Evolutionary conservation across 2,113 vertebrate species (phyloP).

Genomic region (Hydrochoerus hydrochaeris): DNA sequence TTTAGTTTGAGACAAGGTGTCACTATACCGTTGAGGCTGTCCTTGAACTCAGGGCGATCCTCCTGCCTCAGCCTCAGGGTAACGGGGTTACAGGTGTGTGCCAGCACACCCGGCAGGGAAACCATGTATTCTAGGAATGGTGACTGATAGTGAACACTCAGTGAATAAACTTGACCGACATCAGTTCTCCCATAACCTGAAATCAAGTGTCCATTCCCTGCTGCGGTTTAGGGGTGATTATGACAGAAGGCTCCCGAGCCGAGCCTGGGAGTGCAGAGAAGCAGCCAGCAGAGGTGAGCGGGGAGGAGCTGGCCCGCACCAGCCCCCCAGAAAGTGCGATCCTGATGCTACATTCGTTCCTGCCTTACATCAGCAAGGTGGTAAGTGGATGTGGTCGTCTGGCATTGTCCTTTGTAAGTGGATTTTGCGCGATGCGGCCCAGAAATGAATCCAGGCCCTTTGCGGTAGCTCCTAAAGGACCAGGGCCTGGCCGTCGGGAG

Average conservation of each 20-base stretch:
- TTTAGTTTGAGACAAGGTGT: neutral
- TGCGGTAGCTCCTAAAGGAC: neutral
- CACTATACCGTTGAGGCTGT: neutral
- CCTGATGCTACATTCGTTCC: slow-evolving; percentile 70
- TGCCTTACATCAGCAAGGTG: slow-evolving; percentile 79
- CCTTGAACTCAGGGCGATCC: neutral
- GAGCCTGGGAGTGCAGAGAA: slow-evolving; percentile 25
- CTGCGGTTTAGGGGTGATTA: slow-evolving; percentile 55
- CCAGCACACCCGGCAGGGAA: neutral
- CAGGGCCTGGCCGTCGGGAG: neutral
- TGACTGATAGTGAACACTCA: neutral
- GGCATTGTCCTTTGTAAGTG: neutral
- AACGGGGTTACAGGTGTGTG: neutral
- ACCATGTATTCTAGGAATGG: too few species aligned
- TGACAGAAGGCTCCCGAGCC: slow-evolving; percentile 70
- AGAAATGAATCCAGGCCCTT: neutral
- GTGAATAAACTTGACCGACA: neutral
- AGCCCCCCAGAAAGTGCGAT: slow-evolving; percentile 62
- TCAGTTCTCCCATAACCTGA: neutral
- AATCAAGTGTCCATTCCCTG: neutral
- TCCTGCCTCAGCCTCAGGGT: neutral
- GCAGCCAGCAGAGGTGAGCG: neutral
- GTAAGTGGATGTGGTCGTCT: slow-evolving; percentile 87
- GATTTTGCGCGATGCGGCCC: neutral
- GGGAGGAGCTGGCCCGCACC: slow-evolving; percentile 65